Base-by-base conservation (phyloP, 2,888 invertebrate genomes). In the Gymnocheta viridis region DNA sequence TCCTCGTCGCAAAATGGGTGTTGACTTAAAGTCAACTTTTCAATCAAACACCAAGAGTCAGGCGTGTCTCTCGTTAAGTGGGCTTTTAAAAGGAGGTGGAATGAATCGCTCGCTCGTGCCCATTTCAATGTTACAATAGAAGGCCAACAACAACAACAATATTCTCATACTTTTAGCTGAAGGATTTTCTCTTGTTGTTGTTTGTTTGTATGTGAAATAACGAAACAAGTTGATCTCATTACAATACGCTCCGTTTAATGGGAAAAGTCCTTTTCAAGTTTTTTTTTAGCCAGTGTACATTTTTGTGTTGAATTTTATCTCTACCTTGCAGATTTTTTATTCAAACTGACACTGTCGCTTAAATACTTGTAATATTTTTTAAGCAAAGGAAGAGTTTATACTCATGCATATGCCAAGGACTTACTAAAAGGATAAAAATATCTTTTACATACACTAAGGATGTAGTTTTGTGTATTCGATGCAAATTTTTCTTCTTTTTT, bases 181-280 rank as follows among this genome's bases (percentile, higher is more conserved):
- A 47, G 56, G 47, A 77, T 47, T 47, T 58, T 29, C 22, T 74
- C 51, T 41, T 66, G 14, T 58, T 67, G 35, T 29, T 70, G 22
- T 72, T 32, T 56, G 32, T 56, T 62, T 67, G 49, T n/a, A 58
- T 74, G 54, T 27, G 69, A 54, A 49, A 60, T 54, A 81, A 76
- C 77, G 85, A 82, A 82, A 85, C 60, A 78, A 86, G 87, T 88
- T 90, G 90, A 90, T 90, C 90, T 89, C 88, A 90, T 90, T 90
- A 90, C 72, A 84, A 73, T 86, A 86, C 89, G 89, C 88, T 88
- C 87, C 87, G 90, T 82, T 90, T 89, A 86, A 88, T 90, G 89
- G 86, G 89, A 90, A 90, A 90, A 88, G 82, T 84, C 79, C 70
- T 77, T 80, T 70, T 76, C 17, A 54, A 60, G 44, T 2, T 69